phyloP scores from a whole-genome alignment of 1,140 invertebrate genomes.

The Antheraea pernyi region DNA sequence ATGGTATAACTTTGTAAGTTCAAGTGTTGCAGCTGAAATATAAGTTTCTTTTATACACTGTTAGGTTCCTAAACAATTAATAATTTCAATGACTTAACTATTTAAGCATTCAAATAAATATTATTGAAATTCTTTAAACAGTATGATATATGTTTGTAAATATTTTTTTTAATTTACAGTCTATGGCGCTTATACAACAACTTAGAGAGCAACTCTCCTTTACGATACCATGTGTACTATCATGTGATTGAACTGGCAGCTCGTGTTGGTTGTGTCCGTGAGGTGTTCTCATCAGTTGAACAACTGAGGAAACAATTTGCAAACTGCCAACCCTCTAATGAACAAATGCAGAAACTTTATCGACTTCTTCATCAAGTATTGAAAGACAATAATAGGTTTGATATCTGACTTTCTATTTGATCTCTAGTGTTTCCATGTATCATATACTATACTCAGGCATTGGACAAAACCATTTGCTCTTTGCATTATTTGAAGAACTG shows the following conservation, averaged over 20 bases:
- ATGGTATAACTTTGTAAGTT: too few relatives aligned
- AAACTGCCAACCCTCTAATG: slow-evolving; percentile 90
- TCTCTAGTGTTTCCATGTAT: background rate
- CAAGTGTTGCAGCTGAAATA: too few relatives aligned
- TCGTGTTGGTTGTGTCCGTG: slow-evolving; percentile 90
- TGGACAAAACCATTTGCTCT: too few relatives aligned
- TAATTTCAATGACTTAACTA: too few relatives aligned
- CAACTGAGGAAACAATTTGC: slow-evolving; percentile 92
- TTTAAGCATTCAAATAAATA: too few relatives aligned
- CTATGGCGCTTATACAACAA: slow-evolving; percentile 95
- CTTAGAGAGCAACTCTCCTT: slow-evolving; percentile 89
- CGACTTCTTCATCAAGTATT: slow-evolving; percentile 94
- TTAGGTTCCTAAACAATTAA: too few relatives aligned
- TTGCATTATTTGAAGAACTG: too few relatives aligned
- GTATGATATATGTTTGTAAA: too few relatives aligned
- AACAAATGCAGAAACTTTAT: slow-evolving; percentile 96
- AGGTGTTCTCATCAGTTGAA: slow-evolving; percentile 90
- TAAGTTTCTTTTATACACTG: too few relatives aligned
- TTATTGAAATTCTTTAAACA: too few relatives aligned
- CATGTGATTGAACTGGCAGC: slow-evolving; percentile 93
- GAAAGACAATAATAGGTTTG: slow-evolving; percentile 79
- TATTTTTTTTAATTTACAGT: slow-evolving; percentile 62
- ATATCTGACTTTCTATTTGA: slow-evolving; percentile 7
- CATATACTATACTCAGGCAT: too few relatives aligned
- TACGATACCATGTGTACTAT: slow-evolving; percentile 95